Evolutionary conservation across 2,797 vertebrate genomes (phyloP).

Genomic region (Protosalanx chinensis): DNA sequence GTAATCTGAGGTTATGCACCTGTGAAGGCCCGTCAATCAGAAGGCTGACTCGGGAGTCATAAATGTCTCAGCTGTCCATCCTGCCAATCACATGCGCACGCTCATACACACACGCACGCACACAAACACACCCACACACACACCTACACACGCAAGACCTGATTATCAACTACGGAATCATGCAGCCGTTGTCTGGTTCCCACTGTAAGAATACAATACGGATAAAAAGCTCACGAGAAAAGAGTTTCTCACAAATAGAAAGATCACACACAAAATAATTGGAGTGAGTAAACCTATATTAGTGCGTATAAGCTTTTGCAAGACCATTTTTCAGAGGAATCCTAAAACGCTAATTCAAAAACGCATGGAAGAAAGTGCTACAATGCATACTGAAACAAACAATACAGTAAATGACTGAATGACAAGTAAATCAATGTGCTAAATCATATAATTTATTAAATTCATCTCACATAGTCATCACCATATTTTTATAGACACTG

Average conservation of each 20-base stretch:
- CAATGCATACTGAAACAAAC: neutral
- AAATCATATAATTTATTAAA: conserved; percentile 74
- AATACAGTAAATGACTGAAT: conserved; percentile 22
- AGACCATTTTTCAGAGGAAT: neutral
- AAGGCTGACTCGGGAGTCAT: conserved; percentile 49
- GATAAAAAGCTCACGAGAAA: neutral
- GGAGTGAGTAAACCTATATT: neutral
- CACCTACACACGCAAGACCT: conserved; percentile 3
- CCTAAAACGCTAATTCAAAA: too few species aligned
- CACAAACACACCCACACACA: neutral
- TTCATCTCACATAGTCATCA: conserved; percentile 62
- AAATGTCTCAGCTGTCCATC: conserved; percentile 43
- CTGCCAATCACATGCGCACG: conserved; percentile 44
- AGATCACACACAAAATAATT: neutral
- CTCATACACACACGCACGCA: neutral
- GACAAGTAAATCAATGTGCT: conserved; percentile 49
- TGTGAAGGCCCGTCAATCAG: conserved; percentile 56
- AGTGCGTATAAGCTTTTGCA: neutral
- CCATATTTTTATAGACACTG: conserved; percentile 63
- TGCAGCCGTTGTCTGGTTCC: neutral
- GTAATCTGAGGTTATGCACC: conserved; percentile 50
- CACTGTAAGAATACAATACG: neutral
- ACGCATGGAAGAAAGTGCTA: neutral
- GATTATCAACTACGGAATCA: neutral
- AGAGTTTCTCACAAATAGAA: neutral